phyloP scores from a whole-genome alignment of 2,113 vertebrate species.

The Mustelus asterias region DNA sequence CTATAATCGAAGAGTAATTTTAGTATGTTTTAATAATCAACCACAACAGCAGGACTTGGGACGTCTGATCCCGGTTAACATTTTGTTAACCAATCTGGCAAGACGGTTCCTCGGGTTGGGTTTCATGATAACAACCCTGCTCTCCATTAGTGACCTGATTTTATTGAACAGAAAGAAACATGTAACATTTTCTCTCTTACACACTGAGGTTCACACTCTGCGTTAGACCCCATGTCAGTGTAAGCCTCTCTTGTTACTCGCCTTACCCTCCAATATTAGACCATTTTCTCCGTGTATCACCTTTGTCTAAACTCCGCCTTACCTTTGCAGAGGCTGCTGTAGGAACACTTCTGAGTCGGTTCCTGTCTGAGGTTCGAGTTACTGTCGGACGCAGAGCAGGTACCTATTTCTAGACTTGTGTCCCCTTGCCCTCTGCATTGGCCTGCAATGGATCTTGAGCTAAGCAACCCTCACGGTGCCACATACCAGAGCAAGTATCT shows the following conservation, averaged over 20 bases:
- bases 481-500: neutral
- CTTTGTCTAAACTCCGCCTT: neutral
- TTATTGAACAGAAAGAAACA: neutral
- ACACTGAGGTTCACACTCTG: no score
- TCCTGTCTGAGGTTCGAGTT: conserved; percentile 2
- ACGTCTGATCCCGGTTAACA: neutral
- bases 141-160: neutral
- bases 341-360: neutral
- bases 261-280: neutral
- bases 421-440: neutral
- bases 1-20: neutral
- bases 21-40: neutral
- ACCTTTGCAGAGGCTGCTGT: neutral
- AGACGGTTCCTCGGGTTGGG: neutral
- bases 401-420: neutral
- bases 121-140: neutral
- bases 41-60: neutral
- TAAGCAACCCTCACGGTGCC: neutral
- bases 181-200: neutral
- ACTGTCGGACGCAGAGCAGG: neutral
- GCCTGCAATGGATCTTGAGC: neutral
- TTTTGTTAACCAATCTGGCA: neutral
- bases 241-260: neutral
- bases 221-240: neutral
- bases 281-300: neutral